A percentile compares a stretch with the other conserved stretches of the same genome.
phyloP scores from a whole-genome alignment of 2,113 vertebrate species.

The Elaphurus davidianus region DNA sequence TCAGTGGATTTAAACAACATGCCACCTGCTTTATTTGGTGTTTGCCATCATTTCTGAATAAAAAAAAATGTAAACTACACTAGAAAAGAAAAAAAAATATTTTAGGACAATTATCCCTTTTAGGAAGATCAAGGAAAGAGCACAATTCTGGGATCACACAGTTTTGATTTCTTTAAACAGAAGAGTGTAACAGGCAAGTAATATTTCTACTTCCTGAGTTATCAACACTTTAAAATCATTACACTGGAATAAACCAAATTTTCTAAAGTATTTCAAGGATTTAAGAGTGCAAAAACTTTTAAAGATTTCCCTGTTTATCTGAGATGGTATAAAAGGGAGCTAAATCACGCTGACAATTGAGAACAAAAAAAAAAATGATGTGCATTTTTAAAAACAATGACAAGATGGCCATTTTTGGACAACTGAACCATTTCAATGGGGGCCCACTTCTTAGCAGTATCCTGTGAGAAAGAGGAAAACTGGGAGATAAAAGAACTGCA shows the following conservation, averaged over 20 bases:
- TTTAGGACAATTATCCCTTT: neutral
- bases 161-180: constrained; percentile 17
- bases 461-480: neutral
- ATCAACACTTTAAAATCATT: neutral
- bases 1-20: neutral
- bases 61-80: neutral
- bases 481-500: neutral
- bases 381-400: constrained; percentile 8
- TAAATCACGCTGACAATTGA: neutral
- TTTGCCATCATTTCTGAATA: neutral
- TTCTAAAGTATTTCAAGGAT: constrained; percentile 23
- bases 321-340: neutral
- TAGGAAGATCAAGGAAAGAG: neutral
- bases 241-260: neutral
- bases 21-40: neutral
- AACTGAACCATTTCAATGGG: neutral
- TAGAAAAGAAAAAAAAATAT: neutral
- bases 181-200: neutral
- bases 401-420: neutral
- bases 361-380: neutral
- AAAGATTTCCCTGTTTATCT: neutral
- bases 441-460: neutral
- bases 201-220: neutral
- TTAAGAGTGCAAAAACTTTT: neutral
- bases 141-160: neutral